phyloP scores from a whole-genome alignment of 1,140 invertebrate genomes.

The Drosophila athabasca region DNA sequence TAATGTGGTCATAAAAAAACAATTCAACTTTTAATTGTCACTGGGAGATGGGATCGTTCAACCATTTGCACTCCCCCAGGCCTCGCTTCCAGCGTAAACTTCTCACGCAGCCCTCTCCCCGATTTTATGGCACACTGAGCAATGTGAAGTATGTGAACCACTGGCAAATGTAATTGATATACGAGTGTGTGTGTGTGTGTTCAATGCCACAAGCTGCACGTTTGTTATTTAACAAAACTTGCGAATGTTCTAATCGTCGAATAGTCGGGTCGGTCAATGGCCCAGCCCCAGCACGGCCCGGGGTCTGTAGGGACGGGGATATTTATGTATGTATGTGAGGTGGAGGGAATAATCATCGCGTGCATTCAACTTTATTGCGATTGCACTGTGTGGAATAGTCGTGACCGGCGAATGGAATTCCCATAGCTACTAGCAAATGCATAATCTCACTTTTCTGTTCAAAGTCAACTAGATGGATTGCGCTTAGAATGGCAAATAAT shows the following conservation, averaged over 20 bases:
- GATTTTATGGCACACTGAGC: slow-evolving; percentile 3
- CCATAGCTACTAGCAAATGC: neutral
- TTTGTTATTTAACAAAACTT: slow-evolving; percentile 27
- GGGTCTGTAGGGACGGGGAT: neutral
- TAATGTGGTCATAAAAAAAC: slow-evolving; percentile 44
- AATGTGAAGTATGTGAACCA: slow-evolving; percentile 15
- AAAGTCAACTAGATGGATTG: slow-evolving; percentile 5
- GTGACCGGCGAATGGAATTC: slow-evolving; percentile 14
- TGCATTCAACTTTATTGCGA: slow-evolving; percentile 33
- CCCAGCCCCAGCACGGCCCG: neutral
- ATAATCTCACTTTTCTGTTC: slow-evolving; percentile 20
- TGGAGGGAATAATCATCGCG: slow-evolving; percentile 15
- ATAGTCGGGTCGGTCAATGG: slow-evolving; percentile 26
- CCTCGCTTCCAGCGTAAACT: neutral
- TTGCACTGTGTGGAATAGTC: slow-evolving; percentile 1
- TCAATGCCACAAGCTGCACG: slow-evolving; percentile 37
- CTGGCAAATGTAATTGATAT: slow-evolving; percentile 20
- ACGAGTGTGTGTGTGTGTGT: neutral
- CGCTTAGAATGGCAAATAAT: slow-evolving; percentile 4
- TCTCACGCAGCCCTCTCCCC: neutral
- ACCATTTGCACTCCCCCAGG: too few relatives aligned
- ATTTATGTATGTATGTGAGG: neutral
- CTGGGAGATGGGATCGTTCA: neutral
- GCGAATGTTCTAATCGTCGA: slow-evolving; percentile 27
- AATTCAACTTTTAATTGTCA: slow-evolving; percentile 5